phyloP scores from a whole-genome alignment of 2,888 invertebrate genomes.

The Nysson spinosus region DNA sequence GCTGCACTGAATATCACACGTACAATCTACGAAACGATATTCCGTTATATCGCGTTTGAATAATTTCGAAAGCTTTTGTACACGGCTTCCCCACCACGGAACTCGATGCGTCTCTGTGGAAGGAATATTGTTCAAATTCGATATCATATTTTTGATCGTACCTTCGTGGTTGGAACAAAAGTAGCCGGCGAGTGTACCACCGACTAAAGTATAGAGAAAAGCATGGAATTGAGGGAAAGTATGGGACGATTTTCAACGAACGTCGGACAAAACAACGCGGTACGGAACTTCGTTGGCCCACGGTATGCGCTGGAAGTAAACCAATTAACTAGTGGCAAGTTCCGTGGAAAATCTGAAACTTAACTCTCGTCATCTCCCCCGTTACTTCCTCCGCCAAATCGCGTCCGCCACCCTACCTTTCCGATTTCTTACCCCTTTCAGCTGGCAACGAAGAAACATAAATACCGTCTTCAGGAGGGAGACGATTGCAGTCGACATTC shows the following conservation, averaged over 20 bases:
- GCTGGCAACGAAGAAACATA: slow-evolving; percentile 45
- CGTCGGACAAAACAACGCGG: slow-evolving; percentile 51
- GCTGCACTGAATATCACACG: no score
- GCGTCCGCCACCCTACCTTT: slow-evolving; percentile 35
- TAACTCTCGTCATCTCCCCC: slow-evolving; percentile 49
- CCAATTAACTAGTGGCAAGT: slow-evolving; percentile 66
- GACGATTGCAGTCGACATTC: slow-evolving; percentile 54
- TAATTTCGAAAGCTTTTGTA: no score
- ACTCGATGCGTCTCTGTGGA: no score
- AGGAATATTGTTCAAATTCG: no score
- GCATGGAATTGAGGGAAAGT: no score
- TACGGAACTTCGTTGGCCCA: slow-evolving; percentile 61
- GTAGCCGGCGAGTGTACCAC: no score
- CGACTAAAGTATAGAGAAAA: no score
- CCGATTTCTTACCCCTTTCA: slow-evolving; percentile 11
- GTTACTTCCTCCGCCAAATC: slow-evolving; percentile 62
- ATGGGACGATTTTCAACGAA: slow-evolving; percentile 32
- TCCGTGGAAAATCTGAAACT: slow-evolving; percentile 65
- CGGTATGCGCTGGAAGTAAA: slow-evolving; percentile 64
- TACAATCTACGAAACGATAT: no score
- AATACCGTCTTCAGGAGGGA: slow-evolving; percentile 31
- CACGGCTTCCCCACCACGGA: no score
- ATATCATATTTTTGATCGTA: no score
- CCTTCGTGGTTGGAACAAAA: no score
- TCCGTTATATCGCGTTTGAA: no score